Percentiles rank a stretch among this genome's conserved stretches.
phyloP scores from a whole-genome alignment of 35 echinoderm and acorn worm species.

The Strongylocentrotus purpuratus region DNA sequence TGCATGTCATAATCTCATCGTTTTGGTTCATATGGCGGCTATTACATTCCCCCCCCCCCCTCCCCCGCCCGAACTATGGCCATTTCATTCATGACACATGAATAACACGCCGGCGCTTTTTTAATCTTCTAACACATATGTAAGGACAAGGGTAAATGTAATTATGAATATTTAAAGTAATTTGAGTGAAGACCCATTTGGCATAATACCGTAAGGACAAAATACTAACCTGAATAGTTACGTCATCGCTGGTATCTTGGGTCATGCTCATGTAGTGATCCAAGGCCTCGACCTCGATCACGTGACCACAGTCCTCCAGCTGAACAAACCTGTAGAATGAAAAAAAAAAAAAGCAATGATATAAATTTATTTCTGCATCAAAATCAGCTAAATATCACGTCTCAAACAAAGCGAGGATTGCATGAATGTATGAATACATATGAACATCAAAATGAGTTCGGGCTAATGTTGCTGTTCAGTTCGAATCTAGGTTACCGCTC shows the following conservation, averaged over 20 bases:
- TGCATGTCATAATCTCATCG: too few species aligned
- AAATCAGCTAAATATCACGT: too few species aligned
- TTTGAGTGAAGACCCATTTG: too few species aligned
- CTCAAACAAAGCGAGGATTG: neutral
- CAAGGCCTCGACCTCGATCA: slow-evolving; percentile 70
- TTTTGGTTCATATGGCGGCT: too few species aligned
- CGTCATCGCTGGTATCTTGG: neutral
- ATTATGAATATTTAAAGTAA: too few species aligned
- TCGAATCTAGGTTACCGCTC: neutral
- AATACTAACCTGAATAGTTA: slow-evolving; percentile 24
- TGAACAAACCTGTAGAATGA: slow-evolving; percentile 56
- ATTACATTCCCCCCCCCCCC: too few species aligned
- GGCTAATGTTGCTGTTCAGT: neutral
- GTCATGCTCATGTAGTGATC: slow-evolving; percentile 76
- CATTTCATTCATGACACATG: too few species aligned
- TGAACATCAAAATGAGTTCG: neutral
- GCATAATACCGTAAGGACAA: neutral
- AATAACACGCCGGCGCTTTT: too few species aligned
- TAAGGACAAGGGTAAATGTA: too few species aligned
- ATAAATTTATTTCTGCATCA: neutral
- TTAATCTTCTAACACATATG: too few species aligned
- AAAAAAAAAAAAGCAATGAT: neutral
- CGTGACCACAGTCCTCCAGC: slow-evolving; percentile 82
- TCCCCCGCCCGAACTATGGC: too few species aligned
- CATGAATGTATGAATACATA: neutral